Conservation (phyloP, 2,113 vertebrate species). For the Pseudopipra pipra region DNA sequence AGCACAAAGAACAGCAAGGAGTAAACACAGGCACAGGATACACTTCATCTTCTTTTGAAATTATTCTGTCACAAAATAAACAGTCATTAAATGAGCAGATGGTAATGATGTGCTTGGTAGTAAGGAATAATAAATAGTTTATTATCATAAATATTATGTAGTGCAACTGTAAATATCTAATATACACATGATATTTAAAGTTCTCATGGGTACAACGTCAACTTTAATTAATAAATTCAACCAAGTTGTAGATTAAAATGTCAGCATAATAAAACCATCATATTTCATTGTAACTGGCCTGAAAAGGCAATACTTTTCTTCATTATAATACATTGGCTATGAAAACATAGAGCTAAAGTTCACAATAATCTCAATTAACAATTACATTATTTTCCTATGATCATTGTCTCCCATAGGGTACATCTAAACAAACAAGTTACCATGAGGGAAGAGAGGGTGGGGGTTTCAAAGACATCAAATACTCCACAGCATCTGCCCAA, state of each 20-base stretch:
- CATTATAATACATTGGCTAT: not conserved
- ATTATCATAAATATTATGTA: not conserved
- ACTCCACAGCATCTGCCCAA: not conserved
- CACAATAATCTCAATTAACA: not conserved
- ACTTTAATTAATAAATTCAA: not conserved
- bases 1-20: conserved; percentile 37
- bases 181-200: not conserved
- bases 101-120: not conserved
- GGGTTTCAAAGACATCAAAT: not conserved
- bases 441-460: not conserved
- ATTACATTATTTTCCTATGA: not conserved
- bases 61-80: conserved; percentile 52
- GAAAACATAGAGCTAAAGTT: not conserved
- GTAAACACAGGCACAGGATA: conserved; percentile 1
- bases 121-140: conserved; percentile 5
- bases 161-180: not conserved
- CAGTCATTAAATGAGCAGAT: not conserved
- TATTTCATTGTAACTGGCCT: not conserved
- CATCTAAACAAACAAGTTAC: not conserved
- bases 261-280: not conserved
- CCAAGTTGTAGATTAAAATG: not conserved
- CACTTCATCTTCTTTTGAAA: conserved; percentile 64
- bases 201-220: not conserved
- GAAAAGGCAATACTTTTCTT: not conserved
- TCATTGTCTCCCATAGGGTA: not conserved